Evolutionary conservation across 2,888 invertebrate genomes (phyloP).

Genomic region (Neoascia interrupta): DNA sequence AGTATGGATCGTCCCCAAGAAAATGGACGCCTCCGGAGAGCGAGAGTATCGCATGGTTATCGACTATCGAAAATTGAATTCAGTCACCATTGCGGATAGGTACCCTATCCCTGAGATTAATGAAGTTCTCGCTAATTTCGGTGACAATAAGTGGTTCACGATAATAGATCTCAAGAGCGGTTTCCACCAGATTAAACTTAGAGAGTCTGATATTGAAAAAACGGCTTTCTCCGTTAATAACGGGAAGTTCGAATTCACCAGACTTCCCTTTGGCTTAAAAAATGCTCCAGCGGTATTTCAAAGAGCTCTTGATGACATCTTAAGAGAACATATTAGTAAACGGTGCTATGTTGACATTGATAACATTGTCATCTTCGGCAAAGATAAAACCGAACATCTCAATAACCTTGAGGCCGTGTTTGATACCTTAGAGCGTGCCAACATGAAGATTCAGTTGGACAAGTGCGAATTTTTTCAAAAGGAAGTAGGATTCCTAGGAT

Average conservation of each 20-base stretch:
- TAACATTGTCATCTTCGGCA: conserved; percentile 33
- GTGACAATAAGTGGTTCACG: no score
- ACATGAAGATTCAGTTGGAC: conserved; percentile 29
- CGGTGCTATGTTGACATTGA: conserved; percentile 47
- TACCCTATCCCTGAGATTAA: no score
- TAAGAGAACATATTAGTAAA: conserved; percentile 25
- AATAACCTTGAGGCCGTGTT: conserved; percentile 2
- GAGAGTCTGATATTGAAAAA: conserved; percentile 22
- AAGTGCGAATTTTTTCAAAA: conserved; percentile 32
- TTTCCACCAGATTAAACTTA: conserved; percentile 47
- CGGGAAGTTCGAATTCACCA: conserved; percentile 31
- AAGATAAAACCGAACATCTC: background rate
- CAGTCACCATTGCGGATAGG: no score
- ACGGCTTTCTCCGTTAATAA: conserved; percentile 23
- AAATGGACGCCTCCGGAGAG: conserved; percentile 20
- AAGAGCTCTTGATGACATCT: conserved; percentile 1
- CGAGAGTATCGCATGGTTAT: conserved; percentile 12
- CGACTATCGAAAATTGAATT: conserved; percentile 12
- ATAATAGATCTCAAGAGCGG: no score
- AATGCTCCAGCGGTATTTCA: conserved; percentile 41
- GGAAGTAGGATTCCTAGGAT: conserved; percentile 10
- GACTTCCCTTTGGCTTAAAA: conserved; percentile 37
- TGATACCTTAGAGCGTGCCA: conserved; percentile 17
- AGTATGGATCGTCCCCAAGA: conserved; percentile 40
- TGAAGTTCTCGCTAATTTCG: no score